Percentiles rank a stretch among this genome's conserved stretches.
Evolutionary conservation across 2,113 vertebrate genomes (phyloP).

Genomic region (Amblyornis subalaris): DNA sequence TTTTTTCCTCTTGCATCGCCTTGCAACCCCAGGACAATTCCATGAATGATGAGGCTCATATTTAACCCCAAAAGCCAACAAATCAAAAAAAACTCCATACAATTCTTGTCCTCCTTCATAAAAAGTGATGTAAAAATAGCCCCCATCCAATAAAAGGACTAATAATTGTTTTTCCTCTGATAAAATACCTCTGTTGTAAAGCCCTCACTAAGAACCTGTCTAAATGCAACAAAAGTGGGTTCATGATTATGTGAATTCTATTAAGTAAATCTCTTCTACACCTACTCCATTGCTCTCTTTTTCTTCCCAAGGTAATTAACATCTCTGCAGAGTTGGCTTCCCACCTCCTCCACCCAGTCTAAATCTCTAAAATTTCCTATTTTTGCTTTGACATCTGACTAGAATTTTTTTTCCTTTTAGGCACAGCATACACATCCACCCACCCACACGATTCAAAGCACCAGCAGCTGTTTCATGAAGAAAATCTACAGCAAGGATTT

Average conservation of each 20-base stretch:
- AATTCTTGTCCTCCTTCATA: background rate
- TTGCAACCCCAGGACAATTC: background rate
- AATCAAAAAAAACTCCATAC: background rate
- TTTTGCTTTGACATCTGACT: constrained; percentile 65
- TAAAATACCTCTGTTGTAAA: constrained; percentile 39
- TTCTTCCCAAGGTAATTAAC: constrained; percentile 57
- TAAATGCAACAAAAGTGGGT: constrained; percentile 15
- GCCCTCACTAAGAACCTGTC: background rate
- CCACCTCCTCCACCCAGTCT: constrained; percentile 40
- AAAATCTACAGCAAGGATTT: constrained; percentile 11
- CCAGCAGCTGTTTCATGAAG: constrained; percentile 49
- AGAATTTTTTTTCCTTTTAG: constrained; percentile 18
- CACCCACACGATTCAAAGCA: constrained; percentile 28
- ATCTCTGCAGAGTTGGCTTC: constrained; percentile 29
- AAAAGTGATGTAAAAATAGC: constrained; percentile 23
- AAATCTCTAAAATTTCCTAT: constrained; percentile 53
- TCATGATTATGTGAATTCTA: constrained; percentile 42
- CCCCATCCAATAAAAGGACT: background rate
- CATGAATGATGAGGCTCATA: background rate
- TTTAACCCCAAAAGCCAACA: background rate
- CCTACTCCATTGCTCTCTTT: constrained; percentile 30
- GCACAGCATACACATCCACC: constrained; percentile 56
- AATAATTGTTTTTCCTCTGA: constrained; percentile 45
- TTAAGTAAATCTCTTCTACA: constrained; percentile 43
- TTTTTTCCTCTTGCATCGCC: background rate